Evolutionary conservation across 1,140 invertebrate species (phyloP).

Genomic region (Sycophaga agraensis): DNA sequence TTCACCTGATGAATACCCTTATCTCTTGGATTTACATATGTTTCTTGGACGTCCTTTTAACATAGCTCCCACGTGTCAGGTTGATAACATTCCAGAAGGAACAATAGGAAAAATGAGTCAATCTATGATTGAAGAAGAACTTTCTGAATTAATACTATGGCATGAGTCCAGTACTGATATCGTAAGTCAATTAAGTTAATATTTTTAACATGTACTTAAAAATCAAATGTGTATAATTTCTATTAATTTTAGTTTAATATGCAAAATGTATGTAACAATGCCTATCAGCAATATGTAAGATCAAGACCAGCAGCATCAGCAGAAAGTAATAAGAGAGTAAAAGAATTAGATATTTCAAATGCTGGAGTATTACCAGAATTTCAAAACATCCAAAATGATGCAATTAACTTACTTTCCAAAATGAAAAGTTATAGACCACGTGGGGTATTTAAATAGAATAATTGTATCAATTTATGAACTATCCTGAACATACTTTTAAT

Average conservation of each 20-base stretch:
- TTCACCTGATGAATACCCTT: constrained; percentile 85
- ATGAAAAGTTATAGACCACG: constrained; percentile 84
- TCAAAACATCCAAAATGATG: constrained; percentile 37
- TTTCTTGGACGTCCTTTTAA: constrained; percentile 83
- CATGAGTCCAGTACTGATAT: constrained; percentile 75
- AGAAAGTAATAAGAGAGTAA: constrained; percentile 86
- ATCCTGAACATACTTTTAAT: too few species aligned
- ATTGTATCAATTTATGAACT: background rate
- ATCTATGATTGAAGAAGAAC: constrained; percentile 78
- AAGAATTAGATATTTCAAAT: constrained; percentile 61
- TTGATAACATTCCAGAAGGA: constrained; percentile 54
- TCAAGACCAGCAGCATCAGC: constrained; percentile 83
- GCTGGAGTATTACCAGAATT: constrained; percentile 58
- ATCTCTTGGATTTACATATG: constrained; percentile 90
- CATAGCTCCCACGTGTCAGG: constrained; percentile 58
- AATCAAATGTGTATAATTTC: background rate
- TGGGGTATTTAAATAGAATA: constrained; percentile 55
- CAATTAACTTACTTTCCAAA: constrained; percentile 65
- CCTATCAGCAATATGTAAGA: constrained; percentile 85
- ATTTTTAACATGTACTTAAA: background rate
- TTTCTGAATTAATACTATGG: constrained; percentile 75
- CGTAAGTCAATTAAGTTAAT: constrained; percentile 57
- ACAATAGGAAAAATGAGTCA: constrained; percentile 81
- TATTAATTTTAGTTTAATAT: constrained; percentile 66
- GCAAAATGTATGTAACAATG: constrained; percentile 79